Base-by-base conservation (phyloP, 2,888 invertebrate species). In the Clistopyga incitator region DNA sequence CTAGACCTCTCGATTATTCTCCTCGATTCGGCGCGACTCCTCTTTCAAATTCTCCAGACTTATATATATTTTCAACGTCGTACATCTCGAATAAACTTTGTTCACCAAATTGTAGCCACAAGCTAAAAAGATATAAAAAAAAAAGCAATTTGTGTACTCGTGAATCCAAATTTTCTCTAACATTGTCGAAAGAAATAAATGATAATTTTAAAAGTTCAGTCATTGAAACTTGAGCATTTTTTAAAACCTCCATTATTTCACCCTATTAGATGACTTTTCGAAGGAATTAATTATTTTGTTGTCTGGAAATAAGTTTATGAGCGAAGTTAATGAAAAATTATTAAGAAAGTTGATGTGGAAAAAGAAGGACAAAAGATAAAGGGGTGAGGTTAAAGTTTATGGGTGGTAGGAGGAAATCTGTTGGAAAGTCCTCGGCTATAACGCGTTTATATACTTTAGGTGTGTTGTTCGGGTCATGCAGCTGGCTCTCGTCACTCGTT, bases 31-130 rank as follows among this genome's bases (percentile, higher is more conserved):
- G 67, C 77, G 82, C 25, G 61, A 6, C 6, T 8, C 61, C 34
- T 74, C 68, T 61, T 78, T 78, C 74, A 78, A 78, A 78, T 82
- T 75, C 56, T 64, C 70, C 54, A 68, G 64, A 68, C 75, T 75
- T 47, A 15, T 82, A 52, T 42, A 45, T 65, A 23, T 45, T 18
- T 42, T 23, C 20, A 13, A 65, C 20, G 42, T 25, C 3, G 29
- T 13, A 42, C 29, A 18, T 42, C 38, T 42, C 18, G 65, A 65
- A 65, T 42, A 42, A 38, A 20, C 13, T 67, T 45, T 47, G 47
- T 25, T 67, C 67, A 23, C 23, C 6, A 67, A 47, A 67, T 45
- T 25, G 6, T 67, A 25, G 67, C 38, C 38, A n/a, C 38, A 18
- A 20, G 38, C 10, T 11, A 10, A 64, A 38, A 38, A n/a, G 34